A percentile compares a stretch with the other conserved stretches of the same genome.
These are phyloP conservation scores for Sturnus vulgaris DNA, from an alignment of 2,113 vertebrate species.

Conservation along the genomic window DNA sequence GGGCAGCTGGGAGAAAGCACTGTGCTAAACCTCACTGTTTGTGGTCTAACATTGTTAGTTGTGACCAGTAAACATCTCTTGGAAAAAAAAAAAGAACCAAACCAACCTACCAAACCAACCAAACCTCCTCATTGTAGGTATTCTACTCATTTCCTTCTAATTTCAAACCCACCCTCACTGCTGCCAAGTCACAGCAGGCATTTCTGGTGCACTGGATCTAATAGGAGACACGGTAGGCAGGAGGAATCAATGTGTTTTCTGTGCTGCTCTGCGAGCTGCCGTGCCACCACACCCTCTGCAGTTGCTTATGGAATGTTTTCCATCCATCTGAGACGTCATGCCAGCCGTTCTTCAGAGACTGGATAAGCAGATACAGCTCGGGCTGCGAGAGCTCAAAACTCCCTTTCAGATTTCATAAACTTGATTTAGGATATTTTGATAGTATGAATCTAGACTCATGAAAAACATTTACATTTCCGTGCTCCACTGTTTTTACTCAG, in stretches of 20 bases:
- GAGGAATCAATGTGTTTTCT: constrained; percentile 67
- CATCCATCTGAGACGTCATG: constrained; percentile 14
- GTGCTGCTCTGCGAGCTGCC: constrained; percentile 48
- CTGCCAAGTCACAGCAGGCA: neutral
- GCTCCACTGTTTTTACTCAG: constrained; percentile 51
- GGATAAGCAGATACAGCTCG: constrained; percentile 20
- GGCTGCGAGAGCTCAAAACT: neutral
- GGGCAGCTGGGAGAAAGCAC: neutral
- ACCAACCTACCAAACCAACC: neutral
- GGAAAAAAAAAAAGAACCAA: neutral
- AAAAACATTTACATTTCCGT: constrained; percentile 56
- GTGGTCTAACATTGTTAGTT: neutral
- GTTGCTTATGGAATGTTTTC: constrained; percentile 67
- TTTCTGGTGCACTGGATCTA: neutral
- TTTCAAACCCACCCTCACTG: neutral
- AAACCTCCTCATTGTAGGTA: neutral
- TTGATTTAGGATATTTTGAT: constrained; percentile 62
- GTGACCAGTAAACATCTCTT: neutral
- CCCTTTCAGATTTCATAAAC: constrained; percentile 51
- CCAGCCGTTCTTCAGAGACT: neutral
- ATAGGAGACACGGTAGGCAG: neutral
- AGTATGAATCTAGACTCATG: constrained; percentile 45
- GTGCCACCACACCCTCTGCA: constrained; percentile 56
- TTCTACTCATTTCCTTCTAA: constrained; percentile 1
- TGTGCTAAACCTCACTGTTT: neutral